Evolutionary conservation across 2,113 vertebrate species (phyloP), one percentile per base, ranked within the genome.

Genomic region (Otus sunia): DNA sequence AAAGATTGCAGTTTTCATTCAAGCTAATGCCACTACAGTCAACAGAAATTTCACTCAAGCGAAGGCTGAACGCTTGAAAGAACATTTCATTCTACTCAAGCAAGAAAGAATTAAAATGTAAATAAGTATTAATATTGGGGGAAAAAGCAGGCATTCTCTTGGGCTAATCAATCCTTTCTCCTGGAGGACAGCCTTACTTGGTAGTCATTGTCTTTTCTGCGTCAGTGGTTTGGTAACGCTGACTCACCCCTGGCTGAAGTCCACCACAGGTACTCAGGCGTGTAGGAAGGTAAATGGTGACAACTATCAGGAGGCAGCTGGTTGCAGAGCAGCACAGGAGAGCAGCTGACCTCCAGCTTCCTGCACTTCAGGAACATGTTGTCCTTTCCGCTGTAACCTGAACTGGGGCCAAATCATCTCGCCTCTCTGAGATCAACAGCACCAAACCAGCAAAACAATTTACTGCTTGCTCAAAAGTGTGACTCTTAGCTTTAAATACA

Each of bases 311-410:
- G 63, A 78, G n/a, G 64, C 22, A 47, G 56, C 22, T 0, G 0
- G 73, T 45, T 69, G 17, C 66, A 77, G 67, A 83, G 52, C 53
- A 69, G 30, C 50, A 4, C 29, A 20, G 73, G 71, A 41, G 20
- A 69, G 71, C 71, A 72, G 86, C 59, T 87, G 92, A 94, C 64
- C 52, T 92, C 56, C 80, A 72, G 64, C 5, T 21, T 41, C 68
- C 92, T 69, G 89, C 86, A 47, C 69, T 95, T 83, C 29, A 97
- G 91, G 73, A 96, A 92, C 91, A 89, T 2, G 30, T 8, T 86
- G 95, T 96, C 53, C 91, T 62, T 71, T 72, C 25, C 86, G 75
- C 83, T 49, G 64, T 37, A 69, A 94, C 59, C 68, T 96, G 92
- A 95, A 77, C 72, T 6, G 47, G 11, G 23, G 64, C 72, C 67